Base-by-base conservation (phyloP, 1,140 invertebrate genomes). In the Lepidurus couesii region DNA sequence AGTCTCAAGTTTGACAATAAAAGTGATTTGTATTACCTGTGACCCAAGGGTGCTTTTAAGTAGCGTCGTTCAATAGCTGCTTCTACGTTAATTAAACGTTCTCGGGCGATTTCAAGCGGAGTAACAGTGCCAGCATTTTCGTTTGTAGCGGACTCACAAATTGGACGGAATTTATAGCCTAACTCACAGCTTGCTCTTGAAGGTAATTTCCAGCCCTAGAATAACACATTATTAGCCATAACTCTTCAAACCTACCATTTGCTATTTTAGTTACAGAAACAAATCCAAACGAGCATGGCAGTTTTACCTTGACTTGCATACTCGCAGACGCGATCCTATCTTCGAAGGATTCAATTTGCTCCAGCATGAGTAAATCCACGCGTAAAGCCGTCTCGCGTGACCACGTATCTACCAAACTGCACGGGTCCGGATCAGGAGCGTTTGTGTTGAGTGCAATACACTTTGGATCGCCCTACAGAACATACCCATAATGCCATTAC, bases 241-340 rank as follows among this genome's bases (percentile, higher is more conserved):
- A 42, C 8, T 16, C 53, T 44, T 75, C 42, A 34, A 80, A 79
- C 13, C 34, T 44, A 75, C 47, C 21, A 74, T 8, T 73, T 75
- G 13, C 5, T 21, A 7, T 13, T 21, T 8, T 9, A 24, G 16
- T 16, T 13, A 21, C 6, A 0, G 43, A 75, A 75, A 7, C 43
- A 21, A 34, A n/a, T 73, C 16, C 65, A 73, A 73, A 42, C 43
- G n/a, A 16, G 1, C 13, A 42, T 13, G 13, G 43, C 34, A 75
- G 13, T 44, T 77, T 79, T 80, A 88, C 87, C 85, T 89, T 96
- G 1, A 96, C 89, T 84, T 98, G 95, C 90, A 98, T 95, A 80
- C 94, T 96, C 0, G 95, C 95, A 78, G 92, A 92, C 2, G 92
- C 93, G 3, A 98, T 93, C 82, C 95, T 92, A 82, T 98, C 96